phyloP scores from a whole-genome alignment of 1,140 invertebrate species.

The Aphis craccivora region DNA sequence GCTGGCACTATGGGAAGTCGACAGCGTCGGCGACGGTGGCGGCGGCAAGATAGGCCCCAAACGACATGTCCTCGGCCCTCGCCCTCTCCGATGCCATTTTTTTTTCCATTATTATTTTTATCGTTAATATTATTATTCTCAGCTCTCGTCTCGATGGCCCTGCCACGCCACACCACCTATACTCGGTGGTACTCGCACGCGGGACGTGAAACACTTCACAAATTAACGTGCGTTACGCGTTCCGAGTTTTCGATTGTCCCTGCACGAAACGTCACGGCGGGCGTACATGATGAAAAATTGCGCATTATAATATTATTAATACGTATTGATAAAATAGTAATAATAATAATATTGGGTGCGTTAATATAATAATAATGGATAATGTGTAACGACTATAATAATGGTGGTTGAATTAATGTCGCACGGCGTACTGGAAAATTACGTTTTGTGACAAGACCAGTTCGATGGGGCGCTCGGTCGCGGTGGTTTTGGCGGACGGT shows the following conservation, averaged over 20 bases:
- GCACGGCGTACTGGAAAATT: too few species aligned
- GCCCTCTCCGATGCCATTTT: neutral
- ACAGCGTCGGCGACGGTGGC: neutral
- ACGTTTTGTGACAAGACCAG: neutral
- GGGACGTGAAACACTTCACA: too few species aligned
- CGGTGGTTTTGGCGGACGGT: neutral
- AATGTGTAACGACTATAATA: too few species aligned
- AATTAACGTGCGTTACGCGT: constrained; percentile 30
- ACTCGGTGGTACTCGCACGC: too few species aligned
- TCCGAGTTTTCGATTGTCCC: neutral
- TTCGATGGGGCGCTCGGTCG: neutral
- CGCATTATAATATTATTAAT: too few species aligned
- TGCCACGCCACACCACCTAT: neutral
- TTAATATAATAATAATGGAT: neutral
- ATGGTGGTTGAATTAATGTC: neutral
- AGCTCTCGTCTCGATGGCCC: neutral
- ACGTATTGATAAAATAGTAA: neutral
- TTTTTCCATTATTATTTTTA: neutral
- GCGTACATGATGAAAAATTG: neutral
- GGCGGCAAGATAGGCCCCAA: neutral
- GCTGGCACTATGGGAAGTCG: neutral
- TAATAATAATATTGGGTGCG: neutral
- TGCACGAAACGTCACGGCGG: neutral
- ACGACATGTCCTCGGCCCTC: neutral
- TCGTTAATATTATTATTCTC: neutral